Conservation (phyloP, 2,888 invertebrate species). For the Rhopalosiphum nymphaeae region DNA sequence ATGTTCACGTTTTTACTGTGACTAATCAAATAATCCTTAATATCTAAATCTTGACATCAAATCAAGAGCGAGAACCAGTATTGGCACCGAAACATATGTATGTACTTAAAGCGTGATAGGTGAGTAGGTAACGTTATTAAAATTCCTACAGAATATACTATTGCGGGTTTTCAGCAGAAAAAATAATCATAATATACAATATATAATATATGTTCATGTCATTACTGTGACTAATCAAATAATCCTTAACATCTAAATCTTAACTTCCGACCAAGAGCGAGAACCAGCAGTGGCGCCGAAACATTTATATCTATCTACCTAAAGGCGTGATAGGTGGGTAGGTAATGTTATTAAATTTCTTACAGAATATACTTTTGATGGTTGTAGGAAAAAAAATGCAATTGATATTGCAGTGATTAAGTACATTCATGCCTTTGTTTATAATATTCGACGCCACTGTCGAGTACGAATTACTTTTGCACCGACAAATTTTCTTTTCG, state of each 20-base stretch:
- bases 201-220: not conserved
- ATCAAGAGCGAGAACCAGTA: not conserved
- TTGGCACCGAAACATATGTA: not conserved
- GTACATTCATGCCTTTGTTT: not conserved
- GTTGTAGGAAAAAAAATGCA: not conserved
- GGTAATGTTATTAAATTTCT: not conserved
- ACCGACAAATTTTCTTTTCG: not conserved
- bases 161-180: too few relatives aligned
- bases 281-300: not conserved
- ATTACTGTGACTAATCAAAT: not conserved
- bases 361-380: not conserved
- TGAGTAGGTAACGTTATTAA: not conserved
- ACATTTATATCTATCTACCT: not conserved
- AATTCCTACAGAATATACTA: too few relatives aligned
- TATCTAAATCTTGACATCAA: not conserved
- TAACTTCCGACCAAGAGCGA: not conserved
- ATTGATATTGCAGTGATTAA: not conserved
- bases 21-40: not conserved
- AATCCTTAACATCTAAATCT: not conserved
- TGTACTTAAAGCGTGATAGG: not conserved
- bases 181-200: not conserved
- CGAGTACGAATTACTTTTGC: not conserved
- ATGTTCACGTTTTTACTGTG: not conserved
- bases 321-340: not conserved
- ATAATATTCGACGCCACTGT: not conserved